phyloP scores from a whole-genome alignment of 2,113 vertebrate genomes.

The Macroglossus sobrinus region DNA sequence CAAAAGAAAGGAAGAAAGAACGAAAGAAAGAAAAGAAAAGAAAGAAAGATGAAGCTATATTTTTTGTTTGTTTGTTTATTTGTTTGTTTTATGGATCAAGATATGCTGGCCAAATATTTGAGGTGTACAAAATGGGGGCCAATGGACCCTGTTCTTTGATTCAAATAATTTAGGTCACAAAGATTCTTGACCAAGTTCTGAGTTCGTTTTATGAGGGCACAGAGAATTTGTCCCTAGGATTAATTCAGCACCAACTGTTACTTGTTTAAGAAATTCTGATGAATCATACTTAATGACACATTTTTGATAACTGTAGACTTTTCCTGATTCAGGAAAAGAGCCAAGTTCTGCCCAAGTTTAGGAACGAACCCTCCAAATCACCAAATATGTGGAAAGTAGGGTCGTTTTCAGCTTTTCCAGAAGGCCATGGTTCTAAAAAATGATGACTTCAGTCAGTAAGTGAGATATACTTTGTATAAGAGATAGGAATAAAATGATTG shows the following conservation, averaged over 20 bases:
- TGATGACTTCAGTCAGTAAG: constrained; percentile 32
- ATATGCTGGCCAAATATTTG: neutral
- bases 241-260: neutral
- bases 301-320: neutral
- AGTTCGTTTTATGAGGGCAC: neutral
- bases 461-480: neutral
- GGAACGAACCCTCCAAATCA: neutral
- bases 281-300: constrained; percentile 13
- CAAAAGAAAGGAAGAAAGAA: neutral
- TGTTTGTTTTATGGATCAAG: neutral
- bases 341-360: neutral
- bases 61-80: too few relatives aligned
- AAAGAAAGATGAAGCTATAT: neutral
- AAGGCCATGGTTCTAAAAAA: constrained; percentile 62
- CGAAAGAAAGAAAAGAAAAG: too few relatives aligned
- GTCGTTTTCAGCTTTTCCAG: constrained; percentile 52
- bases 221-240: neutral
- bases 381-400: constrained; percentile 33
- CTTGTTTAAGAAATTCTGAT: constrained; percentile 11
- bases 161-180: neutral
- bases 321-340: neutral
- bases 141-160: neutral
- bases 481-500: neutral
- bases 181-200: neutral
- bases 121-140: neutral